Percentiles rank a stretch among this genome's conserved stretches.
Conservation (phyloP, 2,113 vertebrate genomes). For the Phocoena phocoena region DNA sequence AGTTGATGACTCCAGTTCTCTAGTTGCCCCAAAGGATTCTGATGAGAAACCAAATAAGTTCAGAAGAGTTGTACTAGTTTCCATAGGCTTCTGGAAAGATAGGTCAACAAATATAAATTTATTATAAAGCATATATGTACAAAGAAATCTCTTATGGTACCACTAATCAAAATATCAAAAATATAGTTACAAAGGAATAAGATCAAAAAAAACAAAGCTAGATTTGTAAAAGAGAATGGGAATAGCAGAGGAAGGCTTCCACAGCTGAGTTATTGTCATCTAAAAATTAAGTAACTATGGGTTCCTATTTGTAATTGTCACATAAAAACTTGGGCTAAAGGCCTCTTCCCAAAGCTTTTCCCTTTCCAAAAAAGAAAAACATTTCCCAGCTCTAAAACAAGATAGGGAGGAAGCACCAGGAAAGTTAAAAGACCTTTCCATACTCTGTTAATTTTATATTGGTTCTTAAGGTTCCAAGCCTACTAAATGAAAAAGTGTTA, state of each 20-base stretch:
- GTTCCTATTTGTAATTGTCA: background rate
- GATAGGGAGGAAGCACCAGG: background rate
- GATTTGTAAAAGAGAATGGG: background rate
- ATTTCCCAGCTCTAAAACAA: background rate
- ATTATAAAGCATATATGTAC: constrained; percentile 38
- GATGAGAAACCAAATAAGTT: constrained; percentile 25
- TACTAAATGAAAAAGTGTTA: background rate
- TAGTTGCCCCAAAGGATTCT: background rate
- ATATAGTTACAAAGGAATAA: background rate
- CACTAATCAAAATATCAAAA: constrained; percentile 55
- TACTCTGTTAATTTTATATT: background rate
- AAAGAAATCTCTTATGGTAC: constrained; percentile 15
- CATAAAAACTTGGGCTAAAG: constrained; percentile 2
- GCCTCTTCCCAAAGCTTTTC: background rate
- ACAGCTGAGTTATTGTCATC: background rate
- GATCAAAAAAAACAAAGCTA: background rate
- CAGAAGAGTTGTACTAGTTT: constrained; percentile 19
- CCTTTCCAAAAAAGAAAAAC: background rate
- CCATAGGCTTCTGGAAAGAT: constrained; percentile 7
- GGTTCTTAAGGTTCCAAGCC: background rate
- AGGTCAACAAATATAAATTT: constrained; percentile 27
- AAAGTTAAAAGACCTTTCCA: background rate
- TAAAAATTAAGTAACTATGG: background rate
- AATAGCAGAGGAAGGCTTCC: background rate
- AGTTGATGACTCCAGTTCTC: background rate